Evolutionary conservation across 2,888 invertebrate genomes (phyloP).

Genomic region (Acanthosepion esculentum): DNA sequence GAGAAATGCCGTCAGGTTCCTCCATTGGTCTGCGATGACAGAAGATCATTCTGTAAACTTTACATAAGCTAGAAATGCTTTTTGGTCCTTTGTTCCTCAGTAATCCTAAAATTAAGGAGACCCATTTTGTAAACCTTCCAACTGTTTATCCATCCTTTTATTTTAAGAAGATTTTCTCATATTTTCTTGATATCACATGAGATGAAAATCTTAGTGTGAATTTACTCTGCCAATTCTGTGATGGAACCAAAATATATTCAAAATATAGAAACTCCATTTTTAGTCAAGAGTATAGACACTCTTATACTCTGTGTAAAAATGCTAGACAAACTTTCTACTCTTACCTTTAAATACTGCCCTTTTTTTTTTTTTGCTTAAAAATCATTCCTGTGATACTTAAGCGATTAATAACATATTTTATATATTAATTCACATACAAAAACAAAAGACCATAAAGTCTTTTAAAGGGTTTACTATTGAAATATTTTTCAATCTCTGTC

Average conservation of each 20-base stretch:
- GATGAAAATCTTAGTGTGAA: neutral
- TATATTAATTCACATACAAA: neutral
- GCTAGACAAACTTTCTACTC: neutral
- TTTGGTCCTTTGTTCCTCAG: too few relatives aligned
- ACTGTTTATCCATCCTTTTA: neutral
- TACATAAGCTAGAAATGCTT: too few relatives aligned
- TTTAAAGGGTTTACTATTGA: constrained; percentile 14
- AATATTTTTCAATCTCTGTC: neutral
- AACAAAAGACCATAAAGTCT: neutral
- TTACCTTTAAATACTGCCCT: neutral
- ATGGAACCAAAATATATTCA: neutral
- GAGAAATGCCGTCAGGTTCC: too few relatives aligned
- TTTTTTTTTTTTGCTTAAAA: neutral
- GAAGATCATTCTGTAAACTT: too few relatives aligned
- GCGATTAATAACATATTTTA: neutral
- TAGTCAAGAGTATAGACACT: neutral
- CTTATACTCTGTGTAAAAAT: neutral
- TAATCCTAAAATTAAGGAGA: neutral
- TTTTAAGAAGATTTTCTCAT: neutral
- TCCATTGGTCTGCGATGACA: too few relatives aligned
- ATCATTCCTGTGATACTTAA: neutral
- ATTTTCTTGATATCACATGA: neutral
- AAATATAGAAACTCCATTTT: neutral
- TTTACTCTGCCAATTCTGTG: neutral
- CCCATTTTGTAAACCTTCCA: neutral